Percentiles rank a stretch among this genome's conserved stretches.
These are phyloP conservation scores for Poeciliopsis turneri DNA, from an alignment of 2,797 vertebrate species.

Conservation along the genomic window DNA sequence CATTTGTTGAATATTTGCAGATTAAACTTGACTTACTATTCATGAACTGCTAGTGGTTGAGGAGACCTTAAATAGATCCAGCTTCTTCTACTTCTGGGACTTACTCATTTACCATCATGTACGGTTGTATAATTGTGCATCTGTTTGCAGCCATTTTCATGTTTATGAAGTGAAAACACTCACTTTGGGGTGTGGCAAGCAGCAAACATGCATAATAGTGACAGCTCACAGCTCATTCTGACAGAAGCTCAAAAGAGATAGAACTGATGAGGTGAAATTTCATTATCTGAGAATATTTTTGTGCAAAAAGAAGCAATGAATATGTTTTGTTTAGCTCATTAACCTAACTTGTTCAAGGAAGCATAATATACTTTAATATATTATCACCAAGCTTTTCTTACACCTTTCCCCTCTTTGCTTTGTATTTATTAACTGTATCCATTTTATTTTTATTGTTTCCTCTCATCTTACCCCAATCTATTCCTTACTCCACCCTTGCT, in stretches of 20 bases:
- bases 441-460: constrained; percentile 4
- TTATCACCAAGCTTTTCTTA: constrained; percentile 12
- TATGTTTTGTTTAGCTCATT: no score
- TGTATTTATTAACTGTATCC: constrained; percentile 21
- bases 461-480: constrained; percentile 1
- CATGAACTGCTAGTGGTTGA: no score
- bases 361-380: constrained; percentile 6
- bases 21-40: no score
- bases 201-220: not conserved
- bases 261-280: not conserved
- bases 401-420: constrained; percentile 24
- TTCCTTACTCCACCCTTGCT: constrained; percentile 16
- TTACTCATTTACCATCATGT: no score
- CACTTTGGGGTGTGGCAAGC: not conserved
- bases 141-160: no score
- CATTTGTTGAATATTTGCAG: no score
- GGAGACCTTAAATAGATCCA: no score
- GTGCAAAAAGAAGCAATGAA: not conserved
- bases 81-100: no score
- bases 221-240: not conserved
- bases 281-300: not conserved
- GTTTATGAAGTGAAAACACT: no score
- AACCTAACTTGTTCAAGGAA: no score
- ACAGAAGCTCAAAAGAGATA: not conserved
- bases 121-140: no score